Evolutionary conservation across 2,113 vertebrate species (phyloP).

Genomic region (Corvus hawaiiensis): DNA sequence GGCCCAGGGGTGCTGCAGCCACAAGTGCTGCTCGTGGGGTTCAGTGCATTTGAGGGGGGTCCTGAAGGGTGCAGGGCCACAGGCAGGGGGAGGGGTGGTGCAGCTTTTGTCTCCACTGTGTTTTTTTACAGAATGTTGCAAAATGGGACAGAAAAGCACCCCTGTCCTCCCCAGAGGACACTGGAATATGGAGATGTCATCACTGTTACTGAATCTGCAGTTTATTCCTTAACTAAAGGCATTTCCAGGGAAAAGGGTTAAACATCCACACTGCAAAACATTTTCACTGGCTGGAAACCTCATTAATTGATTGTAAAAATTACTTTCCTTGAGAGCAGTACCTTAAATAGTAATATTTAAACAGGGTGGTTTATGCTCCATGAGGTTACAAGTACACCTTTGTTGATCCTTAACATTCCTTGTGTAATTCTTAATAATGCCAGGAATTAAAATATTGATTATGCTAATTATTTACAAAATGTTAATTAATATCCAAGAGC

Average conservation of each 20-base stretch:
- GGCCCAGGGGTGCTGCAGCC: not conserved
- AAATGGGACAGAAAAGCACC: not conserved
- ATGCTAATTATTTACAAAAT: not conserved
- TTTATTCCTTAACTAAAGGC: slow-evolving; percentile 13
- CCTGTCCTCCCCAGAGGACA: not conserved
- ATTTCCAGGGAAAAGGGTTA: not conserved
- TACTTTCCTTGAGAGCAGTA: not conserved
- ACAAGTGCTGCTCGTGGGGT: not conserved
- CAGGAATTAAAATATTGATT: not conserved
- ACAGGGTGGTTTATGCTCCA: slow-evolving; percentile 11
- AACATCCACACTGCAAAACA: slow-evolving; percentile 8
- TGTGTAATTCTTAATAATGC: not conserved
- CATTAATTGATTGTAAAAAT: slow-evolving; percentile 21
- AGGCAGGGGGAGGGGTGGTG: not conserved
- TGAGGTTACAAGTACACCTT: slow-evolving; percentile 23
- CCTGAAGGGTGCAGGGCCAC: not conserved
- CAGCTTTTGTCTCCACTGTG: not conserved
- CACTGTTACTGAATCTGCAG: not conserved
- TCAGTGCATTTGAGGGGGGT: accelerated
- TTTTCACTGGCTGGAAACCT: slow-evolving; percentile 17
- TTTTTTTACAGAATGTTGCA: not conserved
- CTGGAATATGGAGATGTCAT: not conserved
- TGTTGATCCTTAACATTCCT: not conserved
- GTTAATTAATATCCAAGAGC: not conserved
- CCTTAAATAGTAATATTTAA: slow-evolving; percentile 6